phyloP scores from a whole-genome alignment of 2,888 invertebrate species.

The Xanthostigma xanthostigma region DNA sequence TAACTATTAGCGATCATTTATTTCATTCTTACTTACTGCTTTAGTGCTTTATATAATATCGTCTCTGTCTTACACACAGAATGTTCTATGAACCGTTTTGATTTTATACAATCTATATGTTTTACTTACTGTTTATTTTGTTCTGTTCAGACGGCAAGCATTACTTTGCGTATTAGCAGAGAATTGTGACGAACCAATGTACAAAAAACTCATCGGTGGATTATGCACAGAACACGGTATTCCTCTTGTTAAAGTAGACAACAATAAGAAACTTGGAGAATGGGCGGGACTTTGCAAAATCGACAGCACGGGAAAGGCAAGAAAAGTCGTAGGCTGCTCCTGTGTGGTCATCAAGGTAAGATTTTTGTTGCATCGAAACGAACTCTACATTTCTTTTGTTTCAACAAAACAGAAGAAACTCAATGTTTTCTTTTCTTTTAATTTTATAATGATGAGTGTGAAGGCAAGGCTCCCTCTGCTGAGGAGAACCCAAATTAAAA shows the following conservation, averaged over 20 bases:
- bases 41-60: too few species aligned
- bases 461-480: slow-evolving; percentile 31
- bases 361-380: slow-evolving; percentile 9
- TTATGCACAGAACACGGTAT: slow-evolving; percentile 98
- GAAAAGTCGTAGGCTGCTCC: slow-evolving; percentile 97
- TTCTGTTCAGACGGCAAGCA: slow-evolving; percentile 70
- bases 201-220: slow-evolving; percentile 94
- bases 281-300: slow-evolving; percentile 99
- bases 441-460: slow-evolving; percentile 20
- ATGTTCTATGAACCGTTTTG: too few species aligned
- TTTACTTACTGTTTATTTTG: slow-evolving; percentile 1
- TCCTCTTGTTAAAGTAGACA: slow-evolving; percentile 92
- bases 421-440: background rate
- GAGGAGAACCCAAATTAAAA: slow-evolving; percentile 26
- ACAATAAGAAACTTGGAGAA: slow-evolving; percentile 98
- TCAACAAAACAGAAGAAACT: background rate
- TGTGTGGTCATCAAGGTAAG: slow-evolving; percentile 88
- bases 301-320: slow-evolving; percentile 96
- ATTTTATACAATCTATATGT: too few species aligned
- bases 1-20: too few species aligned
- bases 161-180: slow-evolving; percentile 92
- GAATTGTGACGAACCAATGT: slow-evolving; percentile 95
- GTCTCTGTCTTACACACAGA: too few species aligned
- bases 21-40: too few species aligned
- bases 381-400: slow-evolving; percentile 1